Evolutionary conservation across 1,140 invertebrate genomes (phyloP).

Genomic region (Drosophila willistoni): DNA sequence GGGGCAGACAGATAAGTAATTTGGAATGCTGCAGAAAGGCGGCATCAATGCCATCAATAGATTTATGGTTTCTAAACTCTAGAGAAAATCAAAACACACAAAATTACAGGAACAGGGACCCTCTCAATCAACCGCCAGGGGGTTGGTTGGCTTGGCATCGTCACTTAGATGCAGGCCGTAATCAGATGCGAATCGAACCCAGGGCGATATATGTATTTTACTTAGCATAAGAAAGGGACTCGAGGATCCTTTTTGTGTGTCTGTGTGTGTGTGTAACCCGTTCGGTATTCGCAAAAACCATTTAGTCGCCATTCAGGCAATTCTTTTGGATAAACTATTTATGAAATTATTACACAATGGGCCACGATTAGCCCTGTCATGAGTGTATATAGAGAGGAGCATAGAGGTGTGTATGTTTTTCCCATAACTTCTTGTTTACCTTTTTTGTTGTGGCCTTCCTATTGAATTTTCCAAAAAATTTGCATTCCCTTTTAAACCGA

Average conservation of each 20-base stretch:
- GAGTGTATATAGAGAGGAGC: slow-evolving; percentile 15
- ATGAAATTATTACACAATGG: slow-evolving; percentile 79
- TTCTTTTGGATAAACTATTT: slow-evolving; percentile 78
- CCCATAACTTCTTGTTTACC: slow-evolving; percentile 75
- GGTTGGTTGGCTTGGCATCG: slow-evolving; percentile 8
- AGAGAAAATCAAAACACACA: slow-evolving; percentile 73
- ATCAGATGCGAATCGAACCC: slow-evolving; percentile 26
- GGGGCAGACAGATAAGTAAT: slow-evolving; percentile 44
- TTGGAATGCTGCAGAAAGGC: slow-evolving; percentile 73
- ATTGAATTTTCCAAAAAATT: slow-evolving; percentile 38
- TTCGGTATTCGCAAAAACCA: slow-evolving; percentile 47
- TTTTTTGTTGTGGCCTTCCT: slow-evolving; percentile 45
- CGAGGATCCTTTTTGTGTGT: slow-evolving; percentile 17
- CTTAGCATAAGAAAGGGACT: slow-evolving; percentile 66
- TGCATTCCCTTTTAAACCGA: slow-evolving; percentile 25
- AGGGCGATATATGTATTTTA: slow-evolving; percentile 10
- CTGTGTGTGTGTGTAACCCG: slow-evolving; percentile 27
- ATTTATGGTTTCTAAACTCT: slow-evolving; percentile 80
- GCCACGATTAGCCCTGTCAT: slow-evolving; percentile 63
- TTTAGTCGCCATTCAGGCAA: slow-evolving; percentile 73
- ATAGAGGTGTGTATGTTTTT: slow-evolving; percentile 77
- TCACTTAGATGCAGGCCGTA: slow-evolving; percentile 23
- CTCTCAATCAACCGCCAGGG: slow-evolving; percentile 37
- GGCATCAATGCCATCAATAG: slow-evolving; percentile 78
- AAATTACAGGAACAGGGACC: slow-evolving; percentile 12